Base-by-base conservation (phyloP, 2,113 vertebrate species). In the Alaudala cheleensis region DNA sequence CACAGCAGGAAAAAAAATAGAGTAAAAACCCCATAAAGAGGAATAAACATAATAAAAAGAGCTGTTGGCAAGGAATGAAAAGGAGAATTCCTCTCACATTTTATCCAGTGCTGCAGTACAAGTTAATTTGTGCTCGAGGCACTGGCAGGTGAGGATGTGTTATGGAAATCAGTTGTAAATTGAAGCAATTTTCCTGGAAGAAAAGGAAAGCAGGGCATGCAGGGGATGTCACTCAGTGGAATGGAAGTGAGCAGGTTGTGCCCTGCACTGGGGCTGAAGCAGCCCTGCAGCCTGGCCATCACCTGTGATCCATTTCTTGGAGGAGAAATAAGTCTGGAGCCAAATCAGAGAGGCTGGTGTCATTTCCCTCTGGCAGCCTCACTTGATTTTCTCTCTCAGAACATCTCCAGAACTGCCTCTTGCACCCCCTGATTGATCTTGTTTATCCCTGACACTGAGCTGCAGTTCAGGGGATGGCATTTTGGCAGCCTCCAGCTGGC, bases 141-240 rank as follows among this genome's bases (percentile, higher is more conserved):
- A 57, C 39, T 2, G 12, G 61, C 72, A 91, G 80, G 78, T 64
- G 14, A 83, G 82, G 71, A 40, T 53, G 71, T 13, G 39, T 39
- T 80, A 77, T 58, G 66, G 92, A 92, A 93, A 92, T 65, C 11
- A 50, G 90, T 1, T 86, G 82, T 5, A 66, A 90, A 92, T 94
- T n/a, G 4, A 66, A 70, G 81, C 51, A 62, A 6, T 88, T 91
- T 51, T 65, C 53, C 66, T 50, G 29, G 39, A 51, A 92, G 51
- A n/a, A 39, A 7, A 77, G 82, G 79, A 10, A 53, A 81, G 78
- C 7, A 16, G 21, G 44, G 51, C 37, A 29, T 28, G 10, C 17
- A 51, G 88, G 76, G 86, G 64, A 2, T 24, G 42, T 34, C 33
- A 24, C 66, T 69, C 39, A 26, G 1, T 0, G 14, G 20, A 61